phyloP scores from a whole-genome alignment of 2,113 vertebrate species.

The Meles meles region DNA sequence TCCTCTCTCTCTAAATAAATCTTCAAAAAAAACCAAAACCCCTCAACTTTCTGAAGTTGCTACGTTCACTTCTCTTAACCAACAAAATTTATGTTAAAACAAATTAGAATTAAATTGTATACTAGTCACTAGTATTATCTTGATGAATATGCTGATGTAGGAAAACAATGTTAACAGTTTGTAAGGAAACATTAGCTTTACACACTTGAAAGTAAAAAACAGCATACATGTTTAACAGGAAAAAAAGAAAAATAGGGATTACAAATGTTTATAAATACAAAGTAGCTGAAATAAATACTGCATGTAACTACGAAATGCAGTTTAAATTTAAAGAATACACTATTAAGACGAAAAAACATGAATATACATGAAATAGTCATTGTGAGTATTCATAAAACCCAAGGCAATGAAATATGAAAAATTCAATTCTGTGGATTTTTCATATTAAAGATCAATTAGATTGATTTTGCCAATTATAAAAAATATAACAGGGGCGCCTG shows the following conservation, averaged over 20 bases:
- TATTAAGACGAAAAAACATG: not conserved
- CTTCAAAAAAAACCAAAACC: not conserved
- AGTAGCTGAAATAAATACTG: not conserved
- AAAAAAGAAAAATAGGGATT: slow-evolving; percentile 24
- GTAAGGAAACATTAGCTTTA: not conserved
- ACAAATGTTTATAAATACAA: slow-evolving; percentile 7
- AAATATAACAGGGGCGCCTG: not conserved
- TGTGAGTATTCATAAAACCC: not conserved
- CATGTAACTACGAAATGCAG: not conserved
- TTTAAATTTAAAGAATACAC: not conserved
- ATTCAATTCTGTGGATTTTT: not conserved
- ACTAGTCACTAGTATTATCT: not conserved
- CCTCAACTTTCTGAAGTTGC: not conserved
- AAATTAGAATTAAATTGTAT: not conserved
- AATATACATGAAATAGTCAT: not conserved
- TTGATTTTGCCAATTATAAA: not conserved
- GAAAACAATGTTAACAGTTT: not conserved
- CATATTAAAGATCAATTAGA: not conserved
- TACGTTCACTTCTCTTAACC: not conserved
- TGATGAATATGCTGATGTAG: not conserved
- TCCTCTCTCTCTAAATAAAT: not conserved
- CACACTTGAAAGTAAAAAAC: not conserved
- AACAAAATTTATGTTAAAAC: not conserved
- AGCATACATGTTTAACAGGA: not conserved
- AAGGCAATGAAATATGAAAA: not conserved